A percentile compares a stretch with the other conserved stretches of the same genome.
Evolutionary conservation across 2,888 invertebrate genomes (phyloP).

Genomic region (Orthosia gothica): DNA sequence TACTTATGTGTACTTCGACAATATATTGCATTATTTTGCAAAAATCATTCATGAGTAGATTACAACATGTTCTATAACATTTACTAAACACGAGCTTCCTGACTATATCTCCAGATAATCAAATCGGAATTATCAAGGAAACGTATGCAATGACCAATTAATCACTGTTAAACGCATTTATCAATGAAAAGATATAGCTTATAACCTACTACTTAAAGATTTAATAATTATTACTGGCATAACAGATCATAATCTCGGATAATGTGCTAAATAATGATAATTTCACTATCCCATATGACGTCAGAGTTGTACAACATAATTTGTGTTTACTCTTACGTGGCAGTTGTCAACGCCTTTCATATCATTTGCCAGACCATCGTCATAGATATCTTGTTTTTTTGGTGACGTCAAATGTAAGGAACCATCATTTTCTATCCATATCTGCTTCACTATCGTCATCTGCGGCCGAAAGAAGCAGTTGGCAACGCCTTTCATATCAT

Average conservation of each 20-base stretch:
- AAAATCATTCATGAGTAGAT: conserved; percentile 17
- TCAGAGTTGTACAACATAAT: conserved; percentile 10
- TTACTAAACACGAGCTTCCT: conserved; percentile 17
- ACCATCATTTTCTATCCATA: not conserved
- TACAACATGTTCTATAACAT: conserved; percentile 22
- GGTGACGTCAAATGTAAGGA: conserved; percentile 24
- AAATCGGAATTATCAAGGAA: conserved; percentile 34
- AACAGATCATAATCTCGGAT: conserved; percentile 41
- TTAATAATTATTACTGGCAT: conserved; percentile 9
- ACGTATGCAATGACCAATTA: conserved; percentile 28
- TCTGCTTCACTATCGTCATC: no score
- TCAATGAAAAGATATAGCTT: conserved; percentile 27
- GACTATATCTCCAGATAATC: conserved; percentile 34
- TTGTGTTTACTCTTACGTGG: conserved; percentile 21
- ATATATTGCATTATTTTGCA: not conserved
- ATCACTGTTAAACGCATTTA: conserved; percentile 18
- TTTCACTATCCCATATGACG: conserved; percentile 30
- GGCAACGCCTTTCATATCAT: conserved; percentile 35
- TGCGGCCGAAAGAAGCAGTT: no score
- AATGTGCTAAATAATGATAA: conserved; percentile 36
- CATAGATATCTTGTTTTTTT: conserved; percentile 29
- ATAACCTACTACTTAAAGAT: conserved; percentile 19
- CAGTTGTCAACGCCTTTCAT: conserved; percentile 40
- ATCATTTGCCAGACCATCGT: conserved; percentile 30
- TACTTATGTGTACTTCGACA: not conserved